phyloP scores from a whole-genome alignment of 2,797 vertebrate species.

The Sebastes steindachneri region DNA sequence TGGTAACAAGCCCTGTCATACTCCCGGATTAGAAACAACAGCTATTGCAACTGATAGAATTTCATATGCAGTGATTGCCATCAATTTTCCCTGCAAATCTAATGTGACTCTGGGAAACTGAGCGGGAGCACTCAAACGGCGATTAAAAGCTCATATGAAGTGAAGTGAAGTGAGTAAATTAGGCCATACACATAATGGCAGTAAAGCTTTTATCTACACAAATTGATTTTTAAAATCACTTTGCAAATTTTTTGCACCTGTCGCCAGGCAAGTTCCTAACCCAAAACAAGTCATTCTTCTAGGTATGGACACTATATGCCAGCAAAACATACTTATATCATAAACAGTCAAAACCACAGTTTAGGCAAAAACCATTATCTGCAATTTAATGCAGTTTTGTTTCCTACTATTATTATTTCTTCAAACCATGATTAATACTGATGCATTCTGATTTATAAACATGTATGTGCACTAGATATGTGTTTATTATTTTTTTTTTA shows the following conservation, averaged over 20 bases:
- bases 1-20: neutral
- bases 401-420: too few relatives aligned
- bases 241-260: neutral
- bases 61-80: neutral
- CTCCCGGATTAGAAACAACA: neutral
- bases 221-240: neutral
- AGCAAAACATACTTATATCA: neutral
- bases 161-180: neutral
- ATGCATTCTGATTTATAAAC: too few relatives aligned
- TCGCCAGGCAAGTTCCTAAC: neutral
- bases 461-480: too few relatives aligned
- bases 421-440: too few relatives aligned
- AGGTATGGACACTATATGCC: neutral
- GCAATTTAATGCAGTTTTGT: too few relatives aligned
- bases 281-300: neutral
- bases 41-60: neutral
- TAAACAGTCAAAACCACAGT: neutral
- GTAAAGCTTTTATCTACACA: neutral
- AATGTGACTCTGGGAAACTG: neutral
- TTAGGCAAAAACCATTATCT: neutral
- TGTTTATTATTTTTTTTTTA: too few relatives aligned
- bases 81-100: neutral
- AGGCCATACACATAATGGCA: neutral
- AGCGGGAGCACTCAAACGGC: neutral
- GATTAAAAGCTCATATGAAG: neutral